These are phyloP conservation scores for Macrostomum cliftonense DNA, from an alignment of 2,888 invertebrate genomes.

Conservation along the genomic window DNA sequence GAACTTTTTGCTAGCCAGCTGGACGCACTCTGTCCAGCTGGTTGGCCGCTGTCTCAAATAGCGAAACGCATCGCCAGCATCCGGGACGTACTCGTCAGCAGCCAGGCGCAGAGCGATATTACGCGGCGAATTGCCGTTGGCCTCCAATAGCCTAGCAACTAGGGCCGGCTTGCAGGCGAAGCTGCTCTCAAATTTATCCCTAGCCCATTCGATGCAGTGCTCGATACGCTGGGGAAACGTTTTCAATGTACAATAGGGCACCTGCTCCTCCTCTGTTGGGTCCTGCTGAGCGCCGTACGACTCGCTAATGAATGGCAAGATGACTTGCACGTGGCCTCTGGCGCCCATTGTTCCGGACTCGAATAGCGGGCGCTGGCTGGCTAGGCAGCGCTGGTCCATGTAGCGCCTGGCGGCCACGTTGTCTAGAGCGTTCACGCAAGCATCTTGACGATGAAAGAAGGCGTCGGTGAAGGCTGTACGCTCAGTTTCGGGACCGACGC, in stretches of 20 bases:
- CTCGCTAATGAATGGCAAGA: slow-evolving; percentile 38
- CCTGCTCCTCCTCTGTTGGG: slow-evolving; percentile 30
- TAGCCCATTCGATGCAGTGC: slow-evolving; percentile 40
- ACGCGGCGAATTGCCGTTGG: slow-evolving; percentile 10
- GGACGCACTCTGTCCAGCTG: slow-evolving; percentile 26
- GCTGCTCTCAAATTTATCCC: slow-evolving; percentile 33
- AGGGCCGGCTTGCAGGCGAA: slow-evolving; percentile 28
- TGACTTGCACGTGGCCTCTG: slow-evolving; percentile 37
- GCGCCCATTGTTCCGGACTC: slow-evolving; percentile 39
- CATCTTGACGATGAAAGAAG: slow-evolving; percentile 27
- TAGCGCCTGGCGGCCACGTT: slow-evolving; percentile 36
- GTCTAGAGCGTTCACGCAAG: slow-evolving; percentile 36
- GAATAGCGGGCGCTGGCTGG: slow-evolving; percentile 30
- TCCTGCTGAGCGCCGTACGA: slow-evolving; percentile 35
- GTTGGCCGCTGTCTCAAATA: slow-evolving; percentile 18
- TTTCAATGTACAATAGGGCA: slow-evolving; percentile 39
- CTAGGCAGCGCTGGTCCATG: slow-evolving; percentile 37
- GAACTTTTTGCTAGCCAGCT: slow-evolving; percentile 31
- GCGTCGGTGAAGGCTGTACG: slow-evolving; percentile 24
- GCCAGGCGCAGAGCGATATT: slow-evolving; percentile 16
- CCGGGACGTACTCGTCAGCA: slow-evolving; percentile 21
- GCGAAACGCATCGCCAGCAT: slow-evolving; percentile 23
- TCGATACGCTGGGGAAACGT: slow-evolving; percentile 38
- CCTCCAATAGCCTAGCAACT: slow-evolving; percentile 31
- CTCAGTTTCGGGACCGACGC: slow-evolving; percentile 33